Conservation (phyloP, 1,140 invertebrate genomes). For the Ganaspis sp. region DNA sequence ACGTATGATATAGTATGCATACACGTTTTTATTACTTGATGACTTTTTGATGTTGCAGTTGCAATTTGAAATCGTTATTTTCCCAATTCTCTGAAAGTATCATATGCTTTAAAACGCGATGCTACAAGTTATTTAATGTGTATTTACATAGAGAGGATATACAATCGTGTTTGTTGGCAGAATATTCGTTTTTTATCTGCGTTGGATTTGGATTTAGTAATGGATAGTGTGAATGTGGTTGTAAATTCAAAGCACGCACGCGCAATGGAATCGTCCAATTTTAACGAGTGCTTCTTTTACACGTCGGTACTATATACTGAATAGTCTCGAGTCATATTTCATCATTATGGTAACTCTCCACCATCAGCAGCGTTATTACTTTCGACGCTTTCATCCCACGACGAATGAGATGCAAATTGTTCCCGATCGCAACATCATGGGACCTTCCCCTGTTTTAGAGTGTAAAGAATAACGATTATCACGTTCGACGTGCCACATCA, state of each 20-base stretch:
- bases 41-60: not conserved
- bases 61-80: slow-evolving; percentile 4
- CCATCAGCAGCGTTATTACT: not conserved
- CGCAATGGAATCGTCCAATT: slow-evolving; percentile 19
- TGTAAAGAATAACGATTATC: slow-evolving; percentile 23
- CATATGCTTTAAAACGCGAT: not conserved
- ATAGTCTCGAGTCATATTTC: slow-evolving; percentile 15
- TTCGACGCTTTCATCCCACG: not conserved
- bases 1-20: not conserved
- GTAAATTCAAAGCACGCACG: not conserved
- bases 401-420: slow-evolving; percentile 25
- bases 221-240: not conserved
- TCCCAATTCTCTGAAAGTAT: not conserved
- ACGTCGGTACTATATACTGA: no score
- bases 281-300: slow-evolving; percentile 18
- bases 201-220: slow-evolving; percentile 22
- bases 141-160: not conserved
- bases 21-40: not conserved
- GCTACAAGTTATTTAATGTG: not conserved
- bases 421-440: slow-evolving; percentile 1
- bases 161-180: not conserved
- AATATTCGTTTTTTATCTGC: slow-evolving; percentile 3
- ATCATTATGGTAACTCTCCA: not conserved
- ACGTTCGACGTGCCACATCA: not conserved
- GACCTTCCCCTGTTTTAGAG: slow-evolving; percentile 2